Percentiles rank a stretch among this genome's conserved stretches.
phyloP scores from a whole-genome alignment of 2,113 vertebrate species.

The human (Homo sapiens) region DNA sequence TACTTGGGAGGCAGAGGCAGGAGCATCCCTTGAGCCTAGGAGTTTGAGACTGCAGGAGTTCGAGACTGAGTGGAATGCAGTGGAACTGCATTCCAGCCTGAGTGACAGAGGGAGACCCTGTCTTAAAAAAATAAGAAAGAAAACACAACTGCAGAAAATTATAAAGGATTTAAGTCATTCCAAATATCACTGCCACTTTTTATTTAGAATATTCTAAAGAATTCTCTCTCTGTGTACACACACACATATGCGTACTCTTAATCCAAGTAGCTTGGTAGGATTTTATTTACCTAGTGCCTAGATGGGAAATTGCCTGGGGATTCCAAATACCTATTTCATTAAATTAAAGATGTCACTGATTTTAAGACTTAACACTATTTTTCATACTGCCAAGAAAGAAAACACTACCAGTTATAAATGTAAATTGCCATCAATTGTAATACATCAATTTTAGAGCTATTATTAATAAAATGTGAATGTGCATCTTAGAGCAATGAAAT shows the following conservation, averaged over 20 bases:
- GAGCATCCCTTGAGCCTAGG: too few species aligned
- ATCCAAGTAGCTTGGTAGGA: not conserved
- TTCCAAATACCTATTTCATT: conserved; percentile 47
- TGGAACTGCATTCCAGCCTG: too few species aligned
- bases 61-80: too few species aligned
- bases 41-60: too few species aligned
- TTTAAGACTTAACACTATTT: not conserved
- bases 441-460: not conserved
- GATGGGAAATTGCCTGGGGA: not conserved
- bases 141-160: not conserved
- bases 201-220: conserved; percentile 34
- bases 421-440: not conserved
- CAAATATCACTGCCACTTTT: conserved; percentile 4
- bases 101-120: too few species aligned
- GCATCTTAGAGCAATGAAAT: conserved; percentile 18
- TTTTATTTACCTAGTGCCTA: conserved; percentile 26
- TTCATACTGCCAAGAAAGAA: conserved; percentile 30
- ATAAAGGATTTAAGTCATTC: not conserved
- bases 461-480: not conserved
- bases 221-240: not conserved
- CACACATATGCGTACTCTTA: not conserved
- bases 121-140: too few species aligned
- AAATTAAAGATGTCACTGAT: not conserved
- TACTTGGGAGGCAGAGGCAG: too few species aligned
- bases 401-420: not conserved